Conservation (phyloP, 2,113 vertebrate genomes). For the Leucosticte australis region DNA sequence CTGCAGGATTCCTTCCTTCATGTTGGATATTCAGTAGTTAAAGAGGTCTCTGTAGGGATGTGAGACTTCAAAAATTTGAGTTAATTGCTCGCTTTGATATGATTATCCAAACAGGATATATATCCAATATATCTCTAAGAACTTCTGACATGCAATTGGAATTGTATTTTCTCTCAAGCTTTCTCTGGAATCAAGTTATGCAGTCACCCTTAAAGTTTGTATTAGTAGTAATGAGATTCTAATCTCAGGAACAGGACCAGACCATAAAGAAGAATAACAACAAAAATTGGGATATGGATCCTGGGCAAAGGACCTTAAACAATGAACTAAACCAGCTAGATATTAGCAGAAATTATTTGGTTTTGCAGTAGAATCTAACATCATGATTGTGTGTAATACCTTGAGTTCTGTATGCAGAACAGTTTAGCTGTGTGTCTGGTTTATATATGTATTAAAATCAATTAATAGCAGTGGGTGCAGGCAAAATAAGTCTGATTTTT, state of each 20-base stretch:
- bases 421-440: neutral
- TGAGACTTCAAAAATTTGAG: neutral
- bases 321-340: neutral
- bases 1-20: neutral
- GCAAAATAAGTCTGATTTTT: neutral
- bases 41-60: neutral
- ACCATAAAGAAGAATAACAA: neutral
- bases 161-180: neutral
- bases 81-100: neutral
- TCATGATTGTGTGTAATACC: neutral
- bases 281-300: neutral
- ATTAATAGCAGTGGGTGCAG: neutral
- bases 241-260: neutral
- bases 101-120: neutral
- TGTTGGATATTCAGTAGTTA: neutral
- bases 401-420: neutral
- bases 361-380: neutral
- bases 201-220: neutral
- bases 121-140: neutral
- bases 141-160: neutral
- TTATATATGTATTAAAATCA: neutral
- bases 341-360: neutral
- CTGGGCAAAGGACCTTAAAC: neutral
- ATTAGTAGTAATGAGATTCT: neutral
- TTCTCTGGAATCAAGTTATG: neutral